phyloP scores from a whole-genome alignment of 2,797 vertebrate species.

The Podarcis siculus region DNA sequence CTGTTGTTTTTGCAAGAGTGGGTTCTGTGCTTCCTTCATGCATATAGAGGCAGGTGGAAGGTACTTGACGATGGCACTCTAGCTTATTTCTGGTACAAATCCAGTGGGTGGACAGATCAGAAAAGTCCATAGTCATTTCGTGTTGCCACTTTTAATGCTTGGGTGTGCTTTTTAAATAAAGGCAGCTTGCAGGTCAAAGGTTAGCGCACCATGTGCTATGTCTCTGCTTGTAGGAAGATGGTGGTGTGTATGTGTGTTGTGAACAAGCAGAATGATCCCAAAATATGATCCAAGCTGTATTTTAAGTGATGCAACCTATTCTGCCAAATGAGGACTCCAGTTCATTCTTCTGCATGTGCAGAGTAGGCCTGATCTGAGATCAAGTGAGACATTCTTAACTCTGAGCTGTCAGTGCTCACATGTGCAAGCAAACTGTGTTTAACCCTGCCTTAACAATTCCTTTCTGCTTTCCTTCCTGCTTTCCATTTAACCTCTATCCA shows the following conservation, averaged over 20 bases:
- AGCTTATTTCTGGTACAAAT: too few species aligned
- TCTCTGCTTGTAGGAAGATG: neutral
- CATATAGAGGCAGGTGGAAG: neutral
- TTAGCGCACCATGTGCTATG: neutral
- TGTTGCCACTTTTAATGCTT: neutral
- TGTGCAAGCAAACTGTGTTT: neutral
- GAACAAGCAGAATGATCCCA: too few species aligned
- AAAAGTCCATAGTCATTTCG: too few species aligned
- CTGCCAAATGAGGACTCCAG: too few species aligned
- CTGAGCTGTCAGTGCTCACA: neutral
- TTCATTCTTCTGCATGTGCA: neutral
- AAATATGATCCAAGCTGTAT: neutral
- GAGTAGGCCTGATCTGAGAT: neutral
- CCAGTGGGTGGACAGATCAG: too few species aligned
- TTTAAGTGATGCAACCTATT: neutral
- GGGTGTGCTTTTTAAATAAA: neutral
- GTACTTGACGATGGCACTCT: too few species aligned
- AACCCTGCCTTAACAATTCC: conserved; percentile 52
- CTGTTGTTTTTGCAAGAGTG: neutral
- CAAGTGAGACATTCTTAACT: neutral
- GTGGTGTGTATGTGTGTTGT: too few species aligned
- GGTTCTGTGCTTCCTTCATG: neutral
- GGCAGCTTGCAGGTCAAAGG: neutral
- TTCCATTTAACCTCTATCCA: conserved; percentile 76
- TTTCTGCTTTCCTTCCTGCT: conserved; percentile 81